Evolutionary conservation across 1,140 invertebrate genomes (phyloP), one percentile per base, ranked within the genome.

Genomic region (Drosophila burlai): DNA sequence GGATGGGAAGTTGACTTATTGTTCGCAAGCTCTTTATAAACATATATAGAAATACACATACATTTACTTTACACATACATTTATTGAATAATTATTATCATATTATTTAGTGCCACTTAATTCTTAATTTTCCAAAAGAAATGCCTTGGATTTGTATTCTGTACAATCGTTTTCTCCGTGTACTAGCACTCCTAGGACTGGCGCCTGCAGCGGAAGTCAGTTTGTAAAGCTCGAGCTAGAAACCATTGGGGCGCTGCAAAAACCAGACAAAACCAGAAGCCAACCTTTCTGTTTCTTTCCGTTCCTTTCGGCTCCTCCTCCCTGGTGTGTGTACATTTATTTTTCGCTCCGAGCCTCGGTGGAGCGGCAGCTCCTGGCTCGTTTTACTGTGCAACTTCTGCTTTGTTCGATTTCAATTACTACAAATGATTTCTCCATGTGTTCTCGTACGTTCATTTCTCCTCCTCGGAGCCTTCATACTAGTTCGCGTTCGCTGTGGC

Each of bases 381-480:
- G 38, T 58, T 54, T 60, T 61, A 57, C 61, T 36, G 59, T 57
- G 81, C 62, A 65, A 76, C 79, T 87, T 80, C 64, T 76, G 75
- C 76, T 81, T 89, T 87, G 81, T 89, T 87, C 78, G 81, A 78
- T 87, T 87, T 87, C 84, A 87, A 87, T 87, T 87, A 84, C 84
- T 87, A 84, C 84, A 89, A 89, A 87, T 87, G 84, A 89, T 78
- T 81, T 89, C 79, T 72, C 54, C 73, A 54, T 78, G 46, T 80
- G 69, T 80, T 31, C 29, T 50, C 57, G 45, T 46, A 34, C 21
- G 34, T 42, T 61, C 64, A 55, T n/a, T 46, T 54, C 67, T 76
- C 34, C 29, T 38, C 5, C 21, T 60, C 59, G 24, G 31, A 60
- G 50, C 52, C 66, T 36, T 66, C 76, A 58, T 59, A 8, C 11